Conservation (phyloP, 1,140 invertebrate genomes). For the Solenopsis fugax region DNA sequence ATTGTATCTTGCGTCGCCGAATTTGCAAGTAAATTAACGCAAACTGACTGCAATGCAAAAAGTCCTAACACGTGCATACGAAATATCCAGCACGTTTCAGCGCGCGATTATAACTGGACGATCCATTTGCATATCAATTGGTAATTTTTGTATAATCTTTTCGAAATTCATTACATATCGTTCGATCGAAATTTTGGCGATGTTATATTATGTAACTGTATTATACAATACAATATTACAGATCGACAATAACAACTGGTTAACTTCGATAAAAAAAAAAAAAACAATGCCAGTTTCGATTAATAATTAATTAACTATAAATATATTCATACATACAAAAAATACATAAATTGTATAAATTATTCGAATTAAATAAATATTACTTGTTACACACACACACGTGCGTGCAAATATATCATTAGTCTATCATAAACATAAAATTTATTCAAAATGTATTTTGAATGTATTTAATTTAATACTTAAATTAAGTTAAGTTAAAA, state of each 20-base stretch:
- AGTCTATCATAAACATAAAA: too few species aligned
- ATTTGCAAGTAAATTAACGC: conserved; percentile 71
- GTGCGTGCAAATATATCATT: too few species aligned
- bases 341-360: too few species aligned
- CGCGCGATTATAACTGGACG: conserved; percentile 43
- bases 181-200: not conserved
- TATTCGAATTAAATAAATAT: too few species aligned
- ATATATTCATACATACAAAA: not conserved
- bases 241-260: not conserved
- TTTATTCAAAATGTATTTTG: too few species aligned
- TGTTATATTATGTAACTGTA: too few species aligned
- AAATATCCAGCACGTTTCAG: conserved; percentile 14
- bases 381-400: too few species aligned
- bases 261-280: not conserved
- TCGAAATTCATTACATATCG: not conserved
- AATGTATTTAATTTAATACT: too few species aligned
- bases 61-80: conserved; percentile 29
- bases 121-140: conserved; percentile 41
- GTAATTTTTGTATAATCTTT: not conserved
- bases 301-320: conserved; percentile 5
- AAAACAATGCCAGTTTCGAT: not conserved
- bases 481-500: too few species aligned
- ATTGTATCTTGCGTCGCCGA: conserved; percentile 9
- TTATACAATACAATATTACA: conserved; percentile 5
- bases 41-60: conserved; percentile 48